A percentile compares a stretch with the other conserved stretches of the same genome.
Conservation (phyloP, 2,113 vertebrate genomes). For the Alligator sinensis region DNA sequence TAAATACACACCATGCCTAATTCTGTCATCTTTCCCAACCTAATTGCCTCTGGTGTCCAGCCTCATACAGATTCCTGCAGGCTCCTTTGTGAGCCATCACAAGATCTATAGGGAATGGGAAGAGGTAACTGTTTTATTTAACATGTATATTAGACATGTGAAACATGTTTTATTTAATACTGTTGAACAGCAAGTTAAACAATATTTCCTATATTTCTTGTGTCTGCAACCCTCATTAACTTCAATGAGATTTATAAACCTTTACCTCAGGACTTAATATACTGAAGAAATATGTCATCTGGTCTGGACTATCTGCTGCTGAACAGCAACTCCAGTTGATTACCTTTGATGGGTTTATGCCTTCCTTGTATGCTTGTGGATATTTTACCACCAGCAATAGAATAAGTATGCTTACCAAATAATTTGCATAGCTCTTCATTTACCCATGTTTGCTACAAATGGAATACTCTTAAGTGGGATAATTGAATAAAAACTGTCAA, state of each 20-base stretch:
- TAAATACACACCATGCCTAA: neutral
- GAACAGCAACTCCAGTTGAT: neutral
- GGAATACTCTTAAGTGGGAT: neutral
- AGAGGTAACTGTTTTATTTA: neutral
- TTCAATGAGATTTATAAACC: neutral
- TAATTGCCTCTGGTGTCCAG: neutral
- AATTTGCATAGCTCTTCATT: neutral
- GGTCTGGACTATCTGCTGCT: neutral
- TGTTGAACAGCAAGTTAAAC: too few relatives aligned
- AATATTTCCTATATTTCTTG: neutral
- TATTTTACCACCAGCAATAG: neutral
- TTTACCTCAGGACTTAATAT: neutral
- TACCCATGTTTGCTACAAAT: neutral
- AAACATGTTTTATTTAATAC: too few relatives aligned
- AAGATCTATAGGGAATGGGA: neutral
- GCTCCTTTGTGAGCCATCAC: neutral
- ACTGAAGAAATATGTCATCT: neutral
- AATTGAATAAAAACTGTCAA: neutral
- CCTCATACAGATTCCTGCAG: accelerated
- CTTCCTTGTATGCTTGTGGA: neutral
- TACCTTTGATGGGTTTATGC: neutral
- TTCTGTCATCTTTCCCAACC: neutral
- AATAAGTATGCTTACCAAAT: neutral
- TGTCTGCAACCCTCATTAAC: neutral
- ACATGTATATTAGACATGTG: too few relatives aligned